These are phyloP conservation scores for Platycnemis pennipes DNA, from an alignment of 2,888 invertebrate genomes.

Conservation along the genomic window DNA sequence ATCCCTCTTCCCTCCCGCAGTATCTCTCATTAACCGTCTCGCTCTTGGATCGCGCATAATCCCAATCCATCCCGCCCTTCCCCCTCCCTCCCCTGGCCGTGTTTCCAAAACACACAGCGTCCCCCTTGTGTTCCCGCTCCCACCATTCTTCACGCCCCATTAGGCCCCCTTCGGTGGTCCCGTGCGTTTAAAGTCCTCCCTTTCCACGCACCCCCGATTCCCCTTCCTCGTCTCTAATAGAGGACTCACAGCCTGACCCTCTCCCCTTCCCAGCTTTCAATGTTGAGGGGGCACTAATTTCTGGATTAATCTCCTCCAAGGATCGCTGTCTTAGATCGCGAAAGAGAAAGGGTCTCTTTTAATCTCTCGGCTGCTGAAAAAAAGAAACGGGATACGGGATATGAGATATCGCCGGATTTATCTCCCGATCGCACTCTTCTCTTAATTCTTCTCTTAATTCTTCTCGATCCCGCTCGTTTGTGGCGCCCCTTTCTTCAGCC, in stretches of 20 bases:
- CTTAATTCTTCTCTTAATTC: slow-evolving; percentile 19
- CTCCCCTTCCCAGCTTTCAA: neutral
- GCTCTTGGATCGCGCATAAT: neutral
- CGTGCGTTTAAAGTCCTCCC: neutral
- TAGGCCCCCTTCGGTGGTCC: slow-evolving; percentile 53
- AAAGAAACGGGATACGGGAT: slow-evolving; percentile 37
- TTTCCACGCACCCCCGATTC: too few relatives aligned
- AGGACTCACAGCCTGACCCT: neutral
- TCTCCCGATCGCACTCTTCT: slow-evolving; percentile 32
- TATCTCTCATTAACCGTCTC: slow-evolving; percentile 54
- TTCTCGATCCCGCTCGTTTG: slow-evolving; percentile 23
- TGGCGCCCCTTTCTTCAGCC: slow-evolving; percentile 23
- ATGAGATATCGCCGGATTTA: slow-evolving; percentile 27
- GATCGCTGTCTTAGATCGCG: slow-evolving; percentile 29
- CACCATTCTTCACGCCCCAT: slow-evolving; percentile 48
- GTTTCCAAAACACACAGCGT: neutral
- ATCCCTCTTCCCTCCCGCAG: neutral
- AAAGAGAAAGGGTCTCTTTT: slow-evolving; percentile 32
- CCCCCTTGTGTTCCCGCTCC: neutral
- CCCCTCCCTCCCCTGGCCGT: neutral
- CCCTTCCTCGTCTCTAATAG: neutral
- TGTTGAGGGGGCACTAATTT: slow-evolving; percentile 19
- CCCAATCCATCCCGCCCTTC: neutral
- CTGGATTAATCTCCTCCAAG: slow-evolving; percentile 7
- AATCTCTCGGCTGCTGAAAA: slow-evolving; percentile 6